phyloP scores from a whole-genome alignment of 1,140 invertebrate species.

The Marisa cornuarietis region DNA sequence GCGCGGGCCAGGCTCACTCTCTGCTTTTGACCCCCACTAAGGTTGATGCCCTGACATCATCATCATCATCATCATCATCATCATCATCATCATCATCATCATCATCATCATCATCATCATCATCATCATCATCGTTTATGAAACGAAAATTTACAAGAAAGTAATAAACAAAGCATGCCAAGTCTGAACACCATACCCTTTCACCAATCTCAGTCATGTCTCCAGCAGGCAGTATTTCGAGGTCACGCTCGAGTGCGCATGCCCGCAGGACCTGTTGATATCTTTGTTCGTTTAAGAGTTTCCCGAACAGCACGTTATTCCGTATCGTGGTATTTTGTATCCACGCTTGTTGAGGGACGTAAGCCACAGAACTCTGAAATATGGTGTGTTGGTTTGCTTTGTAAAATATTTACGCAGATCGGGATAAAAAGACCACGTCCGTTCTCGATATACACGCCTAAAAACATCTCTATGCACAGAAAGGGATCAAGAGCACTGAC shows the following conservation, averaged over 20 bases:
- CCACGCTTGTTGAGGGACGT: constrained; percentile 82
- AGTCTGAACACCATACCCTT: too few relatives aligned
- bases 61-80: too few relatives aligned
- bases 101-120: too few relatives aligned
- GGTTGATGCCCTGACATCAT: constrained; percentile 38
- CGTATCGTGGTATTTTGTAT: constrained; percentile 74
- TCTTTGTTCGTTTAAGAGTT: constrained; percentile 62
- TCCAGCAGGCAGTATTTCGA: constrained; percentile 75
- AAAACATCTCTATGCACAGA: too few relatives aligned
- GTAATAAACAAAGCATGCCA: too few relatives aligned
- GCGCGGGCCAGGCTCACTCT: constrained; percentile 64
- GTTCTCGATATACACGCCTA: too few relatives aligned
- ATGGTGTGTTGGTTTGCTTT: not conserved
- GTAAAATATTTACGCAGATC: too few relatives aligned
- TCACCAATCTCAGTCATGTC: constrained; percentile 73
- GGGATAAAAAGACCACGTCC: too few relatives aligned
- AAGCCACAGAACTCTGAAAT: constrained; percentile 69
- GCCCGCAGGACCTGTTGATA: constrained; percentile 69
- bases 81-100: too few relatives aligned
- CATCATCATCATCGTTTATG: not conserved
- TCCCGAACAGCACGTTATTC: constrained; percentile 76
- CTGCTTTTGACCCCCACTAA: constrained; percentile 68
- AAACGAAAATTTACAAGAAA: too few relatives aligned
- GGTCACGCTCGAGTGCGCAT: constrained; percentile 74
- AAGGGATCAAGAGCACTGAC: too few relatives aligned